Evolutionary conservation across 2,113 vertebrate genomes (phyloP).

Genomic region (Pongo pygmaeus): DNA sequence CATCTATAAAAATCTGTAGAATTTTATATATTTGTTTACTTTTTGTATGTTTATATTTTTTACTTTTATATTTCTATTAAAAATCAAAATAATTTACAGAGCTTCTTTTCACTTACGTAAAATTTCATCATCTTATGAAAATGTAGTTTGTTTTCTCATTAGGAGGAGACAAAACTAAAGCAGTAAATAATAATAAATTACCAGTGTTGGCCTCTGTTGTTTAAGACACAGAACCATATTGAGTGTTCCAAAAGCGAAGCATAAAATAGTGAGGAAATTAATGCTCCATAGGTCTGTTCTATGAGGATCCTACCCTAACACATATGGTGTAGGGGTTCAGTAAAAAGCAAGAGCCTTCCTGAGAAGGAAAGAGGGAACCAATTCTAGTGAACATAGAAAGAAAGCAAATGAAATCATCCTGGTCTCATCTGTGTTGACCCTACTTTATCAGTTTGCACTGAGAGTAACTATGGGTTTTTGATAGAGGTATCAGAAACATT

Average conservation of each 20-base stretch:
- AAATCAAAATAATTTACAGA: neutral
- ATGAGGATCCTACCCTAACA: rapidly evolving
- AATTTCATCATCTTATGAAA: neutral
- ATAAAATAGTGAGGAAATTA: neutral
- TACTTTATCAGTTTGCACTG: neutral
- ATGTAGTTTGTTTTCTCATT: neutral
- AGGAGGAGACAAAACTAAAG: neutral
- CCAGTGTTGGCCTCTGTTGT: neutral
- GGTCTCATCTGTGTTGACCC: neutral
- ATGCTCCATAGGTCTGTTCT: rapidly evolving
- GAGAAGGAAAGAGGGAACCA: neutral
- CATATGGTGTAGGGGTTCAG: rapidly evolving
- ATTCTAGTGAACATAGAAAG: neutral
- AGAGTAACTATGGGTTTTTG: neutral
- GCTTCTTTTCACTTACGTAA: neutral
- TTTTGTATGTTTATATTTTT: neutral
- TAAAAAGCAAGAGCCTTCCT: too few species aligned
- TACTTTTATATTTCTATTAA: neutral
- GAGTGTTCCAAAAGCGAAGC: neutral
- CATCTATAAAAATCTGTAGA: neutral
- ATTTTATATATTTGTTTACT: neutral
- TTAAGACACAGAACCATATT: neutral
- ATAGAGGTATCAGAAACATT: neutral
- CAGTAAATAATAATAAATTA: neutral
- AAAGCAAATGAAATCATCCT: neutral